Evolutionary conservation across 2,113 vertebrate genomes (phyloP).

Genomic region (Sclerurus mexicanus): DNA sequence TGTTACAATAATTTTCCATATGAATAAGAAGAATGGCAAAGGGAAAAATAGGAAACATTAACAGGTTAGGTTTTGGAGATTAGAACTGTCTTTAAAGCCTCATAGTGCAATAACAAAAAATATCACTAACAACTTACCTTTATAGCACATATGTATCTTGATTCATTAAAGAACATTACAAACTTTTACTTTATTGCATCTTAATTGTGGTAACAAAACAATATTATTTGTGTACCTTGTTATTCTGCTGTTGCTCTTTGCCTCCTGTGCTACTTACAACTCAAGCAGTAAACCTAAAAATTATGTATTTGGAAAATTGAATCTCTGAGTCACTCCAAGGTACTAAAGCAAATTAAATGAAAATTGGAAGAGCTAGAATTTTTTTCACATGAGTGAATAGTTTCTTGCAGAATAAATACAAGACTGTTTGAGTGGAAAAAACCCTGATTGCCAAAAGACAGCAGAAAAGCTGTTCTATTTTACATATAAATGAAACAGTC

Average conservation of each 20-base stretch:
- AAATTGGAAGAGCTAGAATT: slow-evolving; percentile 62
- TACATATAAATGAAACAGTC: slow-evolving; percentile 63
- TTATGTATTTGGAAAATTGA: slow-evolving; percentile 56
- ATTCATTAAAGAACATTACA: not conserved
- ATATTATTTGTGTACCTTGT: not conserved
- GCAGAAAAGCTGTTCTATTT: slow-evolving; percentile 44
- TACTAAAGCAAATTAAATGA: slow-evolving; percentile 68
- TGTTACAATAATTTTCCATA: not conserved
- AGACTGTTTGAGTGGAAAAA: slow-evolving; percentile 62
- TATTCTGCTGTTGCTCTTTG: not conserved
- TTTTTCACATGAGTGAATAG: slow-evolving; percentile 68
- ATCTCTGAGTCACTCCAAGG: slow-evolving; percentile 53
- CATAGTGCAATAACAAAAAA: not conserved
- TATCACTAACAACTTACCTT: not conserved
- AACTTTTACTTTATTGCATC: not conserved
- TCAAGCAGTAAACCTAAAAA: slow-evolving; percentile 59
- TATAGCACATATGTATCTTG: not conserved
- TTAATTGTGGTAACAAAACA: slow-evolving; percentile 34
- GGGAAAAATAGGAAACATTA: not conserved
- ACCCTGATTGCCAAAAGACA: slow-evolving; percentile 45
- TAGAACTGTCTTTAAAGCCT: not conserved
- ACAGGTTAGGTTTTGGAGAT: not conserved
- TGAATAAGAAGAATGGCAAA: not conserved
- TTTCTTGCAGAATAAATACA: slow-evolving; percentile 69
- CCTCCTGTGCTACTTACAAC: slow-evolving; percentile 46